Base-by-base conservation (phyloP, 2,113 vertebrate species). In the Phyllopteryx taeniolatus region DNA sequence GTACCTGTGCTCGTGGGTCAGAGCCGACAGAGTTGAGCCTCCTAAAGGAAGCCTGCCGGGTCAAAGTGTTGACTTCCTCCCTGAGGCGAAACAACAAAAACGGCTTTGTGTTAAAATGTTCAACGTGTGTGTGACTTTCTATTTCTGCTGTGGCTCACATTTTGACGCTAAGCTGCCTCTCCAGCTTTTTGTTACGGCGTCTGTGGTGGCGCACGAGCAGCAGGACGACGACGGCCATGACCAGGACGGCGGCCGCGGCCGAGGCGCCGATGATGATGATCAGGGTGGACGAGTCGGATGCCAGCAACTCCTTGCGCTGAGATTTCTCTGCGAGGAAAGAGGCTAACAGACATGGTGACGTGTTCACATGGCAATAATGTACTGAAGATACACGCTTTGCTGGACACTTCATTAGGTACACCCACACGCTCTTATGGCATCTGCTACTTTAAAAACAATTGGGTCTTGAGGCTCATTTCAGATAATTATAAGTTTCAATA, bases 11-110 rank as follows among this genome's bases (percentile, higher is more conserved):
- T 86, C 93, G 90, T 13, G 92, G 91, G 68, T 96, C 95, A 0
- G 91, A 70, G 86, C 90, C 91, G 47, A 93, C 85, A 19, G 96
- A 97, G 90, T 96, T 94, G 14, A 97, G 83, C 72, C 95, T 93
- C 31, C 95, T 93, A 77, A 95, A 91, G 15, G 96, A 98, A 27
- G 91, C 86, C 73, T 96, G 94, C 78, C 96, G 83, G 3, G 96
- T 96, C 54, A 98, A 74, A 4, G 85, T 94, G 82, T 92, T 88
- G 66, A 96, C 93, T 87, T 96, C 95, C 63, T 95, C 94, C 5
- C 96, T 98, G 86, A 33, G 9, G 6, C 35, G 15, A 20, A 68
- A 74, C 3, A 53, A 10, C 15, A 9, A 62, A 11, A 11, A 73
- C 56, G 79, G n/a, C 53, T 60, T 60, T 31, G 2, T 11, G 7